Conservation (phyloP, 2,797 vertebrate genomes). For the Adelosebastes latens region DNA sequence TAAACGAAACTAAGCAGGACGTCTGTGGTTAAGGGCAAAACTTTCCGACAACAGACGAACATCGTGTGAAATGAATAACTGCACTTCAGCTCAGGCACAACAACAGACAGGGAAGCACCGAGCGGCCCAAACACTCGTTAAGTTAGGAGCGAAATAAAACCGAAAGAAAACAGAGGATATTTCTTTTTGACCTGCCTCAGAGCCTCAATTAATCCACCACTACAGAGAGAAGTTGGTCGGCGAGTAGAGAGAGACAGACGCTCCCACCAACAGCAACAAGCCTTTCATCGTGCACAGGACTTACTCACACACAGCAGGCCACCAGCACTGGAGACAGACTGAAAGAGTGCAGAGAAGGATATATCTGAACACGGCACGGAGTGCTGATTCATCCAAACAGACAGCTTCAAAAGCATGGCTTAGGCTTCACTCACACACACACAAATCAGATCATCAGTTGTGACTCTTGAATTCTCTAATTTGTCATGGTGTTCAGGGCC, state of each 20-base stretch:
- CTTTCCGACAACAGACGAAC: conserved; percentile 28
- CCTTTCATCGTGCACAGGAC: conserved; percentile 44
- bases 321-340: conserved; percentile 16
- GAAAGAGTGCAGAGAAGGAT: conserved; percentile 5
- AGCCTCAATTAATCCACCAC: conserved; percentile 46
- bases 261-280: conserved; percentile 36
- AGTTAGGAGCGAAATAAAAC: conserved; percentile 14
- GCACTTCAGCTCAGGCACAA: background rate
- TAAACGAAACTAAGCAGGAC: conserved; percentile 35
- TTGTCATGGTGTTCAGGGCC: background rate
- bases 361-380: background rate
- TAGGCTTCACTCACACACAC: background rate
- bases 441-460: background rate
- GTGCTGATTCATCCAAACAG: conserved; percentile 9
- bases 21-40: conserved; percentile 43
- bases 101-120: background rate
- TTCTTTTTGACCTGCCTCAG: conserved; percentile 22
- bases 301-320: conserved; percentile 40
- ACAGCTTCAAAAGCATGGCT: background rate
- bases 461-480: background rate
- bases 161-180: conserved; percentile 2
- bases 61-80: conserved; percentile 13
- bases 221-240: conserved; percentile 23
- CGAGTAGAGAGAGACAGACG: conserved; percentile 11
- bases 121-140: conserved; percentile 10